Percentiles rank a stretch among this genome's conserved stretches.
These are phyloP conservation scores for Alca torda DNA, from an alignment of 2,797 vertebrate species.

Conservation along the genomic window DNA sequence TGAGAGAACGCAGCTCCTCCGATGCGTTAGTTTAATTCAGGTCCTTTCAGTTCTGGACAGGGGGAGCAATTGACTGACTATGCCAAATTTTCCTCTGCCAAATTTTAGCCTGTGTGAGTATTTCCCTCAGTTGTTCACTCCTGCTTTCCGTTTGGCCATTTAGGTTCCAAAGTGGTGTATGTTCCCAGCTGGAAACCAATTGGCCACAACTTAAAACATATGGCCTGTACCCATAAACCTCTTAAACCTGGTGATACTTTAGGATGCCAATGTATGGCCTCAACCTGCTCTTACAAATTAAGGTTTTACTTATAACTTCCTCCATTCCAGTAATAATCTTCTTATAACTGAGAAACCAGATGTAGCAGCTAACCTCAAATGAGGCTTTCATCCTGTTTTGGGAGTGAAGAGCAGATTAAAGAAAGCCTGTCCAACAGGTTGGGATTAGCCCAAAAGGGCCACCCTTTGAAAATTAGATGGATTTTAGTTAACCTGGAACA, in stretches of 20 bases:
- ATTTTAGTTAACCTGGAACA: not conserved
- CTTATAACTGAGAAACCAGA: not conserved
- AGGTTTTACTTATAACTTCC: not conserved
- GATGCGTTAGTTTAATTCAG: not conserved
- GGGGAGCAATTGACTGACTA: not conserved
- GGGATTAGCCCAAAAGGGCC: not conserved
- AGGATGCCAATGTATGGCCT: not conserved
- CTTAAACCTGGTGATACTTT: not conserved
- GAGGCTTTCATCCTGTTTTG: not conserved
- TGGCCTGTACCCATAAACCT: not conserved
- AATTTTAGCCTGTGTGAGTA: not conserved
- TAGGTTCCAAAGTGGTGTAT: not conserved
- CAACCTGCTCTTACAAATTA: not conserved
- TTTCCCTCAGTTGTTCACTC: not conserved
- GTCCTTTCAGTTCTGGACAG: not conserved
- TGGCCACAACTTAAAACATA: not conserved
- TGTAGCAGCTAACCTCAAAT: not conserved
- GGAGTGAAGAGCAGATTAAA: not conserved
- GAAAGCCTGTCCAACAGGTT: not conserved
- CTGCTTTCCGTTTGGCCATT: not conserved
- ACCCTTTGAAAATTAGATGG: not conserved
- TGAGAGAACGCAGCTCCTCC: not conserved
- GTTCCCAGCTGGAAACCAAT: not conserved
- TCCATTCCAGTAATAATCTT: not conserved
- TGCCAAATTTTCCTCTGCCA: not conserved